Evolutionary conservation across 1,140 invertebrate species (phyloP).

Genomic region (Diachasma alloeum): DNA sequence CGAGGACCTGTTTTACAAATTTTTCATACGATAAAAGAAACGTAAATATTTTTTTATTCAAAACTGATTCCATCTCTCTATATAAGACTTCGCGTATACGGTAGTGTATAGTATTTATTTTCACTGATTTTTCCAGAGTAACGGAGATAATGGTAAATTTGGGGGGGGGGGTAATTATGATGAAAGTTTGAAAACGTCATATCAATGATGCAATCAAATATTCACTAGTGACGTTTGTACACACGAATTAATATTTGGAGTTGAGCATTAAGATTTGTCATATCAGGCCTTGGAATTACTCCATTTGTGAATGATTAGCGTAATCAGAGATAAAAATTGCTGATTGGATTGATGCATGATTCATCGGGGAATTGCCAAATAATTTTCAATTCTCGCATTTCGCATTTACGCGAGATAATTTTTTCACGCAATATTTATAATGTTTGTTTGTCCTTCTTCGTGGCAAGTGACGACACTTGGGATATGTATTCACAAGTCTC

Average conservation of each 20-base stretch:
- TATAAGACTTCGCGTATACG: conserved; percentile 53
- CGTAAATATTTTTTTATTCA: conserved; percentile 29
- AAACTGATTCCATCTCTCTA: conserved; percentile 48
- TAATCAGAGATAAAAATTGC: background rate
- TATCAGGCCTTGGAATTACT: background rate
- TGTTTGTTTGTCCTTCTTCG: background rate
- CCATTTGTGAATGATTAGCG: background rate
- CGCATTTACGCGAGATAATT: background rate
- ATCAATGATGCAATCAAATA: conserved; percentile 60
- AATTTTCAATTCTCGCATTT: too few species aligned
- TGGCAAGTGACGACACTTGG: background rate
- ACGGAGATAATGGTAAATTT: conserved; percentile 35
- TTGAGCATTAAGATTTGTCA: too few species aligned
- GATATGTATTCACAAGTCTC: background rate
- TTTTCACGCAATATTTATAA: background rate
- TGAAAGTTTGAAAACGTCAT: conserved; percentile 48
- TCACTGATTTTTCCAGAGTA: conserved; percentile 48
- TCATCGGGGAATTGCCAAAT: background rate
- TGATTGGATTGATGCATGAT: background rate
- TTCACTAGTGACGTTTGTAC: conserved; percentile 15
- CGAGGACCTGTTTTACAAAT: conserved; percentile 16
- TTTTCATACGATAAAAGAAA: conserved; percentile 12
- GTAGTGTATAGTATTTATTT: conserved; percentile 61
- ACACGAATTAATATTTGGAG: background rate
- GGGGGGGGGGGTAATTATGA: conserved; percentile 44